Evolutionary conservation across 2,113 vertebrate genomes (phyloP).

Genomic region (Callospermophilus lateralis): DNA sequence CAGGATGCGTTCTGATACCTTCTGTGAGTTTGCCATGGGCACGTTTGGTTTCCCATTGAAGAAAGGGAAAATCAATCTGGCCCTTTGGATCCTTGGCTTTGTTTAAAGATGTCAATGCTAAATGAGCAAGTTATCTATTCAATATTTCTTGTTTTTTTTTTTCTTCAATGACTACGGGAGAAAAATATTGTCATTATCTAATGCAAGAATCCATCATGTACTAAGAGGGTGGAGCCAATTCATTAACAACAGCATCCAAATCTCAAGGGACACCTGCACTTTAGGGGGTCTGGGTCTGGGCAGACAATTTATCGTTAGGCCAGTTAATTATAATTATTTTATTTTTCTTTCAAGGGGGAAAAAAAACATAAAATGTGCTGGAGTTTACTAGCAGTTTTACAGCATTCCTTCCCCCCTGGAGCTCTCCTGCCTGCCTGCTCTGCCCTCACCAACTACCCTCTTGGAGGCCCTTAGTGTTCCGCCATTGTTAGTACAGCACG

Average conservation of each 20-base stretch:
- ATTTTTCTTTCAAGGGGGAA: constrained; percentile 82
- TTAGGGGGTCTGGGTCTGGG: constrained; percentile 56
- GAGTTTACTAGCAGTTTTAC: constrained; percentile 82
- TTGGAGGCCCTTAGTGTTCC: background rate
- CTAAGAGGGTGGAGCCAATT: constrained; percentile 11
- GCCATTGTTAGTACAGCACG: constrained; percentile 68
- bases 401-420: constrained; percentile 76
- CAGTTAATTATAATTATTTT: constrained; percentile 83
- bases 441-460: background rate
- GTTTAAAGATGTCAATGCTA: constrained; percentile 23
- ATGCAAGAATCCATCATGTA: background rate
- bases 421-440: constrained; percentile 25
- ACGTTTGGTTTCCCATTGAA: background rate
- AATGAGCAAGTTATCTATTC: constrained; percentile 10
- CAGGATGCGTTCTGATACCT: background rate
- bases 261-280: constrained; percentile 47
- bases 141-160: constrained; percentile 53
- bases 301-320: constrained; percentile 69
- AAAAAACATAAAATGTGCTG: constrained; percentile 77
- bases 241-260: background rate
- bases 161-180: constrained; percentile 18
- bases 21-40: background rate
- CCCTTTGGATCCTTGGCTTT: background rate
- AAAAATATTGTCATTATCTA: background rate
- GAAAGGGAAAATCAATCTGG: background rate